Base-by-base conservation (phyloP, 2,888 invertebrate genomes). In the Rapana venosa region DNA sequence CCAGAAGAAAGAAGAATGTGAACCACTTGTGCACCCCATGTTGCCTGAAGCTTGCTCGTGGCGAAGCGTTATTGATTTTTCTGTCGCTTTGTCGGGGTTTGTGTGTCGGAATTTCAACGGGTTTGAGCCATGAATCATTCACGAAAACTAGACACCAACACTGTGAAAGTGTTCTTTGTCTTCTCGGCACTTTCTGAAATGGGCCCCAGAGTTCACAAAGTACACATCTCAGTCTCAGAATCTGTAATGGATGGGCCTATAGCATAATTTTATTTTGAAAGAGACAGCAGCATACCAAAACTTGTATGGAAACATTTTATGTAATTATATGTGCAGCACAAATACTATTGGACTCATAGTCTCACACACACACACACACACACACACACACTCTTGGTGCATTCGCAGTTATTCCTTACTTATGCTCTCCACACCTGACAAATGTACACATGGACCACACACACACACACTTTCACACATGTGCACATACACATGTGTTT, bases 1-100 rank as follows among this genome's bases (percentile, higher is more conserved):
- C 81, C 81, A 83, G 81, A 83, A 83, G 81, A 83, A 83, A 47
- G 30, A 83, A 47, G 81, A 83, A 47, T 83, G 81, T 47, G 47
- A 4, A 47, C 81, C 36, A 6, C 47, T 36, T 47, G 47, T 17
- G 81, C 22, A 22, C 36, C 22, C 26, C 22, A 83, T 30, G 81
- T 47, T 47, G 81, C 26, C 47, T 22, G 81, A 83, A 47, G 36
- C 22, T 36, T 26, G 26, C 47, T 36, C 47, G 26, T 22, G 13
- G 81, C 22, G 47, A 83, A 47, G 26, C 81, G 26, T 36, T 47
- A 83, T 47, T 83, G 81, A 47, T 83, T 83, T 47, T 83, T 83
- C 22, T 83, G 81, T 83, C 26, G 15, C 32, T 83, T 47, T 83
- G 81, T 83, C 47, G 26, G 22, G 17, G 47, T 47, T 47, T 13